Evolutionary conservation across 64 coral and sea anemone species (phyloP).

Genomic region (Cladopsammia gracilis): DNA sequence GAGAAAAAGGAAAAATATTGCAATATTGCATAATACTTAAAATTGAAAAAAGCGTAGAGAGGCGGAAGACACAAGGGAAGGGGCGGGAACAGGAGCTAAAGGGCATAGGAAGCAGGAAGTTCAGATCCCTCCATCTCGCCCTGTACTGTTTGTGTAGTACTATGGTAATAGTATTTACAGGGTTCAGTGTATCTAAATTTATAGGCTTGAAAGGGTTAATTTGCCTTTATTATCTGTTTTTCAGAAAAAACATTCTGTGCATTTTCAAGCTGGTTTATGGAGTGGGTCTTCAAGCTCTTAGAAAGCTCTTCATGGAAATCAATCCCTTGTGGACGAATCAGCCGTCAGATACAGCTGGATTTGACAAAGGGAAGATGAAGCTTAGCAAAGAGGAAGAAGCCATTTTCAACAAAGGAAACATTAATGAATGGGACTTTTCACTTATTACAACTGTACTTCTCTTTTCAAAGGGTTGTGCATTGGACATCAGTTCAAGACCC

Average conservation of each 20-base stretch:
- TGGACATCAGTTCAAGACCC: conserved; percentile 20
- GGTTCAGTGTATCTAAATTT: too few relatives aligned
- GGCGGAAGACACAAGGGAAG: too few relatives aligned
- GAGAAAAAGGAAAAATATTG: too few relatives aligned
- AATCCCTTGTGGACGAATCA: conserved; percentile 61
- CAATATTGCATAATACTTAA: too few relatives aligned
- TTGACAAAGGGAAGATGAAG: conserved; percentile 35
- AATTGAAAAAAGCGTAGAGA: too few relatives aligned
- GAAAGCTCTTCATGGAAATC: conserved; percentile 59
- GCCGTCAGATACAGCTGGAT: not conserved
- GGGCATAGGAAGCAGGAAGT: too few relatives aligned
- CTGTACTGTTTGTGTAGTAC: too few relatives aligned
- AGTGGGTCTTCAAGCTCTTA: conserved; percentile 34
- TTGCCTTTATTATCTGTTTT: not conserved
- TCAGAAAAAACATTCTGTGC: conserved; percentile 29
- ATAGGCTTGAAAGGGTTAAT: too few relatives aligned
- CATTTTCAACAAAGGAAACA: conserved; percentile 66
- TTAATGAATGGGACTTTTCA: conserved; percentile 72
- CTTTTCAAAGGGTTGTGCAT: conserved; percentile 3
- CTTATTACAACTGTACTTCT: conserved; percentile 68
- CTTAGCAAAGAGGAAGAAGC: conserved; percentile 33
- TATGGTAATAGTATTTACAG: too few relatives aligned
- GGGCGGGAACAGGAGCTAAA: too few relatives aligned
- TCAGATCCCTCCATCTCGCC: too few relatives aligned
- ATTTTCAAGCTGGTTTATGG: conserved; percentile 53